phyloP scores from a whole-genome alignment of 2,113 vertebrate genomes.

The Halcyon senegalensis region DNA sequence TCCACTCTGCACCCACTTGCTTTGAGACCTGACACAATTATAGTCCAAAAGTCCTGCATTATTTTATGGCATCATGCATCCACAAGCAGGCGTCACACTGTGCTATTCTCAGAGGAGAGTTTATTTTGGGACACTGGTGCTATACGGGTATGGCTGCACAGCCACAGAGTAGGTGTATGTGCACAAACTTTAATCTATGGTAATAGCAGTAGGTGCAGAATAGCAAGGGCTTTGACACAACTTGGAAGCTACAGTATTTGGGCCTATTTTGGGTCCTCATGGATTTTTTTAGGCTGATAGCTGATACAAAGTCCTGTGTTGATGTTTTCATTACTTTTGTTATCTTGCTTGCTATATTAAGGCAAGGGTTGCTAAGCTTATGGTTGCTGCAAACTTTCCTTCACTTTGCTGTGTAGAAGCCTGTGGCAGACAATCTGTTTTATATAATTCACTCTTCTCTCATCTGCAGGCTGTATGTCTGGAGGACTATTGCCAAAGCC shows the following conservation, averaged over 20 bases:
- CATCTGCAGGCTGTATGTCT: not conserved
- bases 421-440: not conserved
- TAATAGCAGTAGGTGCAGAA: not conserved
- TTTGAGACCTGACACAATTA: not conserved
- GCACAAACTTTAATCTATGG: not conserved
- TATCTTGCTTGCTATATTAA: not conserved
- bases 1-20: not conserved
- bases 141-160: not conserved
- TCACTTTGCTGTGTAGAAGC: not conserved
- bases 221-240: not conserved
- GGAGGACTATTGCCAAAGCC: not conserved
- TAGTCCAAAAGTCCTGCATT: too few relatives aligned
- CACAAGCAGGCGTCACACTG: fast-evolving
- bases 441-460: not conserved
- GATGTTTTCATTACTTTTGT: not conserved
- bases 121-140: not conserved
- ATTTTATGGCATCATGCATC: fast-evolving
- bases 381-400: not conserved
- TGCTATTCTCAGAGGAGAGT: not conserved
- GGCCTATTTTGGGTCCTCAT: not conserved
- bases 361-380: not conserved
- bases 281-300: not conserved
- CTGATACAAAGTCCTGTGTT: not conserved
- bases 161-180: not conserved
- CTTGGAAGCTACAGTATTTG: not conserved